A percentile compares a stretch with the other conserved stretches of the same genome.
Evolutionary conservation across 2,113 vertebrate genomes (phyloP).

Genomic region (Otus sunia): DNA sequence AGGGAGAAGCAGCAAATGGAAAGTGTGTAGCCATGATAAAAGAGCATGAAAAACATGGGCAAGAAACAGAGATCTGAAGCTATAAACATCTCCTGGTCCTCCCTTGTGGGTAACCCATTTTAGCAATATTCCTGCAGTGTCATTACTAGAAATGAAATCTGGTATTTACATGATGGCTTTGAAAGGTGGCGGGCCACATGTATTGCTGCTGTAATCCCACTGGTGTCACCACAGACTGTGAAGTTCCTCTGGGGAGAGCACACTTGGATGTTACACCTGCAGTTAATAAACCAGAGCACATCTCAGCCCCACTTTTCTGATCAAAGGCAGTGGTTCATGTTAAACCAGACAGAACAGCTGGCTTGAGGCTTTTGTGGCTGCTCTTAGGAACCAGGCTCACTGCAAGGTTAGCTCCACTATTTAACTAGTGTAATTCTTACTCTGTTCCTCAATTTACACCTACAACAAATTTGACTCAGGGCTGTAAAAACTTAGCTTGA

Average conservation of each 20-base stretch:
- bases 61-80: not conserved
- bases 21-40: not conserved
- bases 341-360: not conserved
- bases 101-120: not conserved
- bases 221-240: not conserved
- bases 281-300: slow-evolving; percentile 19
- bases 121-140: not conserved
- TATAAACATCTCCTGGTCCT: not conserved
- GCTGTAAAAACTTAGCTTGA: not conserved
- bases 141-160: not conserved
- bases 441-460: not conserved
- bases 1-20: slow-evolving; percentile 18
- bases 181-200: not conserved
- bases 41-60: not conserved
- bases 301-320: not conserved
- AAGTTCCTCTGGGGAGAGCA: not conserved
- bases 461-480: not conserved
- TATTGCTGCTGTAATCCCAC: not conserved
- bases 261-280: not conserved
- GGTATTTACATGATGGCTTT: not conserved
- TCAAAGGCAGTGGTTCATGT: not conserved
- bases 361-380: not conserved
- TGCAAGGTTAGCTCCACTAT: not conserved
- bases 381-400: not conserved
- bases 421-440: not conserved